Base-by-base conservation (phyloP, 1,140 invertebrate genomes). In the Choristoneura fumiferana region DNA sequence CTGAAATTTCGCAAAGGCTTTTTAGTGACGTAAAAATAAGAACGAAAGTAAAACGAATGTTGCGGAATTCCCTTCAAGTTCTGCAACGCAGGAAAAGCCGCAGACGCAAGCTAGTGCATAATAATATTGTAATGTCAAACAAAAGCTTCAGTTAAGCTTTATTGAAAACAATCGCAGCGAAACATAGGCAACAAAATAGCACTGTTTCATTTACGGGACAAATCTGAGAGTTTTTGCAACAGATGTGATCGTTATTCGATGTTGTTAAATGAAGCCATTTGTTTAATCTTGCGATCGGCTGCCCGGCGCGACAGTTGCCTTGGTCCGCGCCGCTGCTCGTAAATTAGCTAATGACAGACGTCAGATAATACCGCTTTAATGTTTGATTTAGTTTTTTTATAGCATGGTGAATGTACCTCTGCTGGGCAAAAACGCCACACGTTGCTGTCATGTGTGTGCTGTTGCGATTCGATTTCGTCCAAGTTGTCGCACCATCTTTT, bases 241-340 rank as follows among this genome's bases (percentile, higher is more conserved):
- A 49, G 43, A 49, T 49, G 43, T 49, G 18, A 49, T 49, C 43
- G 43, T 49, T 49, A 49, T 29, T 49, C 43, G 43, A 49, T 49
- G 43, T 49, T 49, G 43, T 49, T 49, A 49, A 49, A 29, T 22
- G 22, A 49, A 10, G 43, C 43, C 43, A 49, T 49, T 49, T 49
- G 43, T 49, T 49, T 49, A 49, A 49, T 49, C 43, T 49, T 56
- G 39, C 57, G 55, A 56, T 63, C 57, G 43, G 29, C n/a, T n/a
- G 36, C 29, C 60, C 56, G 35, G 60, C 57, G 22, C 56, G 43
- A 49, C 43, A 49, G 43, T 49, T 49, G 43, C 18, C n/a, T 49
- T 29, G 22, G n/a, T 49, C 43, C 22, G 8, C 43, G 22, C 29
- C 43, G 43, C 12, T 22, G 43, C 43, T 49, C 43, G 43, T 49